Evolutionary conservation across 2,113 vertebrate species (phyloP).

Genomic region (Carlito syrichta): DNA sequence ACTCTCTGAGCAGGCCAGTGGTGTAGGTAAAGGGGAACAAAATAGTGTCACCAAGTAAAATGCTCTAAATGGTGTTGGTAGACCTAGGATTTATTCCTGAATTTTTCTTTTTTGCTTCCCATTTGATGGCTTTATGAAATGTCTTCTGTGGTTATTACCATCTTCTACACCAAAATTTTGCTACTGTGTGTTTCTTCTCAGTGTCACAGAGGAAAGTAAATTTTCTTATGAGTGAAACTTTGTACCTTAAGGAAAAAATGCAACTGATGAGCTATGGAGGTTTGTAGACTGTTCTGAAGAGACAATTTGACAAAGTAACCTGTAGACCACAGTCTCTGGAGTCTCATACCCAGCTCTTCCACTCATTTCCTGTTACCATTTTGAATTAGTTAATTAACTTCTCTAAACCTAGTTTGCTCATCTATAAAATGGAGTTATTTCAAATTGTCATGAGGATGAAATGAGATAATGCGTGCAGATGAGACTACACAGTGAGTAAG

Average conservation of each 20-base stretch:
- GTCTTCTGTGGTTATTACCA: slow-evolving; percentile 10
- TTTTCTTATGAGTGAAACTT: slow-evolving; percentile 16
- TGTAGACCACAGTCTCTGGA: not conserved
- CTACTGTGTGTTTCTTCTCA: slow-evolving; percentile 42
- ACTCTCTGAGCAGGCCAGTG: slow-evolving; percentile 81
- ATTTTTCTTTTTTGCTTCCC: slow-evolving; percentile 46
- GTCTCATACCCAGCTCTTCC: not conserved
- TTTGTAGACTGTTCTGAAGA: slow-evolving; percentile 30
- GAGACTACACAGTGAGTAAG: not conserved
- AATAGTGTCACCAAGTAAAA: slow-evolving; percentile 10
- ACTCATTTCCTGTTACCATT: slow-evolving; percentile 9
- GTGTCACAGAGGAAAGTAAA: slow-evolving; percentile 42
- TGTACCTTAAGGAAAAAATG: not conserved
- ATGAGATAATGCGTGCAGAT: not conserved
- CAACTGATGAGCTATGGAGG: not conserved
- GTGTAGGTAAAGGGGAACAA: slow-evolving; percentile 81
- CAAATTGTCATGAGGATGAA: not conserved
- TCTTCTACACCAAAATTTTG: slow-evolving; percentile 39
- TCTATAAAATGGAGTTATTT: slow-evolving; percentile 20
- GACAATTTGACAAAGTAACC: not conserved
- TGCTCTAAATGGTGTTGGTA: not conserved
- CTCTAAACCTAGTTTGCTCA: slow-evolving; percentile 21
- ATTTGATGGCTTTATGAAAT: slow-evolving; percentile 35
- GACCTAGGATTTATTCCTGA: slow-evolving; percentile 41
- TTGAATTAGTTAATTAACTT: slow-evolving; percentile 36